phyloP scores from a whole-genome alignment of 2,888 invertebrate genomes.

The Pharmacophagus antenor region DNA sequence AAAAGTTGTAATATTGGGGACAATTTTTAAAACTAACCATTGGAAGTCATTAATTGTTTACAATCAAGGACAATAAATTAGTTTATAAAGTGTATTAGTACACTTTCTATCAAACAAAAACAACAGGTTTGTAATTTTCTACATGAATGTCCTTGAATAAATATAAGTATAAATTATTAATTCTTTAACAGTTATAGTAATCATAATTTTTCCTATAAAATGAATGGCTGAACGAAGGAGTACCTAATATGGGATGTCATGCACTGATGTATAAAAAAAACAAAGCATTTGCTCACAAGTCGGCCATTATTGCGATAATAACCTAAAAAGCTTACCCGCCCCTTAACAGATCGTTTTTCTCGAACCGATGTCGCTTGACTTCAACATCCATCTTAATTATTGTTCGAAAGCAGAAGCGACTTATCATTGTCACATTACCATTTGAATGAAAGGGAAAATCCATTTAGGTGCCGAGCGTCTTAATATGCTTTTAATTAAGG shows the following conservation, averaged over 20 bases:
- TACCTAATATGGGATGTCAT: neutral
- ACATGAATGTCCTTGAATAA: too few relatives aligned
- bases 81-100: too few relatives aligned
- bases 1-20: too few relatives aligned
- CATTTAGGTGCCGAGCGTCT: neutral
- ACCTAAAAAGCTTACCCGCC: constrained; percentile 7
- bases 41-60: too few relatives aligned
- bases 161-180: too few relatives aligned
- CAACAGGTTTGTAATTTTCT: too few relatives aligned
- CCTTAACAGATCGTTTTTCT: constrained; percentile 18
- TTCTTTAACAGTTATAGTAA: too few relatives aligned
- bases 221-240: neutral
- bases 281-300: neutral
- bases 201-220: constrained; percentile 3
- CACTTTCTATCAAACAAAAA: too few relatives aligned
- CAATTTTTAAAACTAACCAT: too few relatives aligned
- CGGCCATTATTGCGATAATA: constrained; percentile 6
- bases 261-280: constrained; percentile 2
- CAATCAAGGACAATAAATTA: too few relatives aligned
- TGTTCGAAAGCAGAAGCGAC: constrained; percentile 16
- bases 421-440: constrained; percentile 24
- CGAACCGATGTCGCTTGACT: constrained; percentile 15
- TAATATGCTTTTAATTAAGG: constrained; percentile 4
- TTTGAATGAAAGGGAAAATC: constrained; percentile 4
- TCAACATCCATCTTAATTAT: constrained; percentile 30